Conservation (phyloP, 92 coral and sea anemone genomes). For the Nematostella vectensis region DNA sequence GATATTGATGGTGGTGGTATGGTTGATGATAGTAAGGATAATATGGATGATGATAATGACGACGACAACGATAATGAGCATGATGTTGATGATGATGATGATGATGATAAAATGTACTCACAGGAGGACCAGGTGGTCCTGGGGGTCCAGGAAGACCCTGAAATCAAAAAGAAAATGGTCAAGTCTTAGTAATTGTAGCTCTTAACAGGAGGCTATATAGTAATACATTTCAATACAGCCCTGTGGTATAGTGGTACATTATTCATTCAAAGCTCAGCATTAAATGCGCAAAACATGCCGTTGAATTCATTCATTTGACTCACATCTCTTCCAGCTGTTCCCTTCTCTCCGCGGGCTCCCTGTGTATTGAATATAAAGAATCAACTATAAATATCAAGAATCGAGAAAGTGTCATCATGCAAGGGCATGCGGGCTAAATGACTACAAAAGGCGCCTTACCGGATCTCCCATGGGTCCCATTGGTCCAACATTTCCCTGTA, state of each 20-base stretch:
- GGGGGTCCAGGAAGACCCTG: constrained; percentile 53
- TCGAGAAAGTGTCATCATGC: background rate
- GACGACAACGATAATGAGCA: too few relatives aligned
- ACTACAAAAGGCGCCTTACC: constrained; percentile 14
- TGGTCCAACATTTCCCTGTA: constrained; percentile 35
- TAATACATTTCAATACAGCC: too few relatives aligned
- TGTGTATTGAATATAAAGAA: background rate
- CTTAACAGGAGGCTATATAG: background rate
- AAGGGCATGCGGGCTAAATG: background rate
- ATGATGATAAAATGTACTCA: constrained; percentile 6
- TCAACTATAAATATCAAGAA: background rate
- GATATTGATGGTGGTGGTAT: too few relatives aligned
- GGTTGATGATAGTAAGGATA: too few relatives aligned
- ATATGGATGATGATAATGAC: too few relatives aligned
- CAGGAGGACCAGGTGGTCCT: constrained; percentile 50
- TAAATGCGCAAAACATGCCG: too few relatives aligned
- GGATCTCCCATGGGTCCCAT: constrained; percentile 41
- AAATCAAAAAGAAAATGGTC: background rate
- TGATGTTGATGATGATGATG: too few relatives aligned
- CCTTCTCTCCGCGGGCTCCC: constrained; percentile 20
- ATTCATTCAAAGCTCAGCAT: too few relatives aligned
- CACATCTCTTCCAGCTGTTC: constrained; percentile 37
- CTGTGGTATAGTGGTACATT: too few relatives aligned
- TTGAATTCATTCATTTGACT: too few relatives aligned
- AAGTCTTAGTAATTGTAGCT: background rate